Evolutionary conservation across 2,888 invertebrate species (phyloP).

Genomic region (Baccha elongata): DNA sequence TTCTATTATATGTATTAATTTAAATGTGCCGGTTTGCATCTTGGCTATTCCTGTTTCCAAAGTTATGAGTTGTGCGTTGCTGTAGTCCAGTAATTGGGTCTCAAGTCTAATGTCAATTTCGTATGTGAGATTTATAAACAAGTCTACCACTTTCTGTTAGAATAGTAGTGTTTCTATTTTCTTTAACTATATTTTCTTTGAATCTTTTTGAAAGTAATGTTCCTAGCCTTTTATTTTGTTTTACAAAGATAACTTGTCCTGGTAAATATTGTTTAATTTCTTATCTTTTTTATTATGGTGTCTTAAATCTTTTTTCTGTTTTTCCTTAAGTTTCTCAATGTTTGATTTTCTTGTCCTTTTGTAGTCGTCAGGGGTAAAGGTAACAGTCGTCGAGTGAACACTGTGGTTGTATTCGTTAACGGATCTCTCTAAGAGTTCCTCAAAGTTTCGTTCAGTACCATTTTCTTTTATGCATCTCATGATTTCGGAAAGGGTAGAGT

Average conservation of each 20-base stretch:
- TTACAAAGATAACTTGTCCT: conserved; percentile 41
- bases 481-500: conserved; percentile 51
- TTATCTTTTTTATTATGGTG: conserved; percentile 32
- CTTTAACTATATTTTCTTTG: conserved; percentile 49
- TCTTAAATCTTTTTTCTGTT: conserved; percentile 34
- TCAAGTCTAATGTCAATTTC: not conserved
- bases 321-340: conserved; percentile 38
- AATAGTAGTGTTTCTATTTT: conserved; percentile 47
- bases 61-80: conserved; percentile 40
- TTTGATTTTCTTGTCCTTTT: conserved; percentile 44
- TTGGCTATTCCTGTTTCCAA: conserved; percentile 49
- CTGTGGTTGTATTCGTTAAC: conserved; percentile 51
- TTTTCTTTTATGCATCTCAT: conserved; percentile 43
- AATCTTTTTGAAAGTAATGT: conserved; percentile 37
- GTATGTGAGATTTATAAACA: too few relatives aligned
- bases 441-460: conserved; percentile 12
- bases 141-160: conserved; percentile 42
- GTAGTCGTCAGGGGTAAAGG: conserved; percentile 36
- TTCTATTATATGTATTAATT: conserved; percentile 55
- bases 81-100: conserved; percentile 55
- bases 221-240: conserved; percentile 47
- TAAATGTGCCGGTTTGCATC: conserved; percentile 43
- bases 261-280: conserved; percentile 21
- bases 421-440: conserved; percentile 36
- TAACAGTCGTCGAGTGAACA: conserved; percentile 53